A percentile compares a stretch with the other conserved stretches of the same genome.
Evolutionary conservation across 2,113 vertebrate genomes (phyloP).

Genomic region (Antechinus stuartii): DNA sequence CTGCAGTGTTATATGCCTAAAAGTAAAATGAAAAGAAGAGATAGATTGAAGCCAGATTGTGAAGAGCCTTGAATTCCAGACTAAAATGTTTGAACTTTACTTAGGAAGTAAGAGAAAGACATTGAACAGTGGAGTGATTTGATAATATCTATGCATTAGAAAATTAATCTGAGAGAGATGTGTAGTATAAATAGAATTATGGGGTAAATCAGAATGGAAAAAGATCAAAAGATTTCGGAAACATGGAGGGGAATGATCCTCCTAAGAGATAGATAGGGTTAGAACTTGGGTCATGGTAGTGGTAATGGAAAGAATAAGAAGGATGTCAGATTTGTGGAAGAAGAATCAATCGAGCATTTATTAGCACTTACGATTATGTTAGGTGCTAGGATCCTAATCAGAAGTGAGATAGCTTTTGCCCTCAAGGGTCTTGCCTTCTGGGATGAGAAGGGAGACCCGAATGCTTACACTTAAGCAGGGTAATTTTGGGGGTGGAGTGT

Average conservation of each 20-base stretch:
- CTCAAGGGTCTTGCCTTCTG: too few species aligned
- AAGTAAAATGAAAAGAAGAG: not conserved
- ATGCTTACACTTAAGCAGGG: too few species aligned
- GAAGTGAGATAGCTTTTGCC: too few species aligned
- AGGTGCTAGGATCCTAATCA: not conserved
- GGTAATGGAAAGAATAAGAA: not conserved
- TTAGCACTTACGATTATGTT: not conserved
- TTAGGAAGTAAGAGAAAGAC: not conserved
- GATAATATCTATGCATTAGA: not conserved
- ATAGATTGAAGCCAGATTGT: not conserved
- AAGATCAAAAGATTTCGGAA: not conserved
- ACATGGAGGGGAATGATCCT: too few species aligned
- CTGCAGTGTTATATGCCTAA: not conserved
- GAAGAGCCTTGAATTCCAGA: not conserved
- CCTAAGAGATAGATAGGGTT: not conserved
- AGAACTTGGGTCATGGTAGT: not conserved
- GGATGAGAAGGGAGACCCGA: too few species aligned
- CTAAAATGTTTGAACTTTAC: not conserved
- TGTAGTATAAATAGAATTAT: not conserved
- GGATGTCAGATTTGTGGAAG: not conserved
- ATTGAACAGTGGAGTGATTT: not conserved
- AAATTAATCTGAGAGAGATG: not conserved
- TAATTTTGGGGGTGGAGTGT: not conserved
- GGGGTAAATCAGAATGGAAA: not conserved
- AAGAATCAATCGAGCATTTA: not conserved